phyloP scores from a whole-genome alignment of 2,888 invertebrate species.

The Monoplex corrugatus region DNA sequence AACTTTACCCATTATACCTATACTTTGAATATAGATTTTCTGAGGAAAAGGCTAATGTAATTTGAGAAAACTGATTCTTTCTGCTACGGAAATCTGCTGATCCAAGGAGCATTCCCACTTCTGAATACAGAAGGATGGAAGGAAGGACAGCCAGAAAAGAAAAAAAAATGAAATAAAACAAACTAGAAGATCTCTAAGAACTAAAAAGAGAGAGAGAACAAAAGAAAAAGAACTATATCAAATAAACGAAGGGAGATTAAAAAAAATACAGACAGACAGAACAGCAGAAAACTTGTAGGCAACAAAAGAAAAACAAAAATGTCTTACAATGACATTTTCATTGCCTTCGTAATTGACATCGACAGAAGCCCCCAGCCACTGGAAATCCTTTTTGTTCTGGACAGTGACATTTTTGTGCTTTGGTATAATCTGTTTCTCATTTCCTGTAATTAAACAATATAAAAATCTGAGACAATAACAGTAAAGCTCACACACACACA shows the following conservation, averaged over 20 bases:
- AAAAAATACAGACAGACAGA: background rate
- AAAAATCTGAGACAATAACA: no score
- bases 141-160: background rate
- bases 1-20: no score
- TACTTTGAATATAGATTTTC: no score
- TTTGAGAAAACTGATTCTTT: no score
- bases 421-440: conserved; percentile 55
- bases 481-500: background rate
- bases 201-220: background rate
- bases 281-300: no score
- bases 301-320: background rate
- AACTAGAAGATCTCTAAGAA: no score
- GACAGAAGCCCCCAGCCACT: conserved; percentile 69
- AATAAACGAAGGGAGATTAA: no score
- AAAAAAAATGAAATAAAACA: background rate
- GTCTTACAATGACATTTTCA: conserved; percentile 60
- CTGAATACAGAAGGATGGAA: no score
- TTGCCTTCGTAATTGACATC: conserved; percentile 59
- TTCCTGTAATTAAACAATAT: conserved; percentile 51
- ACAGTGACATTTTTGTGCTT: conserved; percentile 59
- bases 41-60: no score
- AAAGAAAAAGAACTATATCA: background rate
- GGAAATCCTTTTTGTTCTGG: conserved; percentile 64
- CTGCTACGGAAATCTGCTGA: no score
- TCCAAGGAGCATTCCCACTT: no score